Conservation (phyloP, 2,113 vertebrate genomes). For the Acinonyx jubatus region DNA sequence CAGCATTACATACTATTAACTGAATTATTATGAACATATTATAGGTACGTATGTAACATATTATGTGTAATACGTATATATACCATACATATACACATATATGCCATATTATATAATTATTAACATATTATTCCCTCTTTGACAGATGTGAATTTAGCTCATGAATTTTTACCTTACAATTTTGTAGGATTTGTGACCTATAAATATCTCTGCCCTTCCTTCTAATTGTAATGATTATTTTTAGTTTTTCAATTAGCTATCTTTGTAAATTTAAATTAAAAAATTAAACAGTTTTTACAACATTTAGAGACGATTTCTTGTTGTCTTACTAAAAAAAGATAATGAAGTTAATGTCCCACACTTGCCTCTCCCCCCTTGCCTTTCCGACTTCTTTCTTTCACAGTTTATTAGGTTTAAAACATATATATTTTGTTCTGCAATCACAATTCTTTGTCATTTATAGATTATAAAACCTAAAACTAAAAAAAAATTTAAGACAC, state of each 20-base stretch:
- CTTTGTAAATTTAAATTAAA: neutral
- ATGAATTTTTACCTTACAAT: neutral
- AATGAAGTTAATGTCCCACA: neutral
- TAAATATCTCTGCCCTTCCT: neutral
- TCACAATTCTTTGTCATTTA: neutral
- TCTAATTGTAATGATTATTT: neutral
- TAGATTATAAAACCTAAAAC: neutral
- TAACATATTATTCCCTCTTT: neutral
- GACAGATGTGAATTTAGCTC: neutral
- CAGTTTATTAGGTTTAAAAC: neutral
- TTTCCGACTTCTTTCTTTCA: neutral
- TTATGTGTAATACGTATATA: too few species aligned
- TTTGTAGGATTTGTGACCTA: neutral
- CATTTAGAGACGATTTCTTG: neutral
- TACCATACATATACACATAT: too few species aligned
- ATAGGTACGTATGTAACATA: too few species aligned
- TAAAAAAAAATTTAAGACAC: neutral
- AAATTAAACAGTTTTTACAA: neutral
- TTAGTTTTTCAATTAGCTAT: neutral
- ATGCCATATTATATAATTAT: too few species aligned
- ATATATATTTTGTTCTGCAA: neutral
- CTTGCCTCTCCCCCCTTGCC: neutral
- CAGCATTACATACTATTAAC: neutral
- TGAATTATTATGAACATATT: too few species aligned
- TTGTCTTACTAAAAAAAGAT: neutral